Evolutionary conservation across 2,888 invertebrate species (phyloP).

Genomic region (Tachina lurida): DNA sequence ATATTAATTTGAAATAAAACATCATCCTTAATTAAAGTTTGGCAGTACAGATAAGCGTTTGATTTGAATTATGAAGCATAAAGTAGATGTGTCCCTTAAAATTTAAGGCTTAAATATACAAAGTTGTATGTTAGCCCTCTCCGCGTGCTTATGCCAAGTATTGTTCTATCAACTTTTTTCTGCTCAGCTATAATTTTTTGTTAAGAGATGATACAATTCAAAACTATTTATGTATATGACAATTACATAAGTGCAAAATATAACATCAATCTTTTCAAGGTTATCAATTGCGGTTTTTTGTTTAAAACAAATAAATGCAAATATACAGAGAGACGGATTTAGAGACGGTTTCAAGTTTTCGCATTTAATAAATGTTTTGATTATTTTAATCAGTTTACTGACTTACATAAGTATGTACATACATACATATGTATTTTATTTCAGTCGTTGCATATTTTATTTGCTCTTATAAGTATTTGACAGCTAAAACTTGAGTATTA

Average conservation of each 20-base stretch:
- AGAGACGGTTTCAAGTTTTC: not conserved
- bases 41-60: no score
- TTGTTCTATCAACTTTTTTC: not conserved
- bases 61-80: no score
- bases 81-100: no score
- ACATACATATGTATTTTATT: no score
- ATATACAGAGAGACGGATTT: not conserved
- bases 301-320: slow-evolving; percentile 11
- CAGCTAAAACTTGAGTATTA: not conserved
- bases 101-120: no score
- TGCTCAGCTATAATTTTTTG: slow-evolving; percentile 21
- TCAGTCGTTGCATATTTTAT: not conserved
- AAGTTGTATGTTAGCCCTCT: no score
- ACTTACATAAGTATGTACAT: no score
- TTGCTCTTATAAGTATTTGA: no score
- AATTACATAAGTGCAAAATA: slow-evolving; percentile 21
- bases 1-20: no score
- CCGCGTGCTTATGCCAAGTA: no score
- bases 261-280: slow-evolving; percentile 47
- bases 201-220: not conserved
- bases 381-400: slow-evolving; percentile 14
- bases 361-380: not conserved
- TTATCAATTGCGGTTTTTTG: slow-evolving; percentile 50
- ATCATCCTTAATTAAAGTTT: no score
- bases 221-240: not conserved